Evolutionary conservation across 1,140 invertebrate species (phyloP).

Genomic region (Pantala flavescens): DNA sequence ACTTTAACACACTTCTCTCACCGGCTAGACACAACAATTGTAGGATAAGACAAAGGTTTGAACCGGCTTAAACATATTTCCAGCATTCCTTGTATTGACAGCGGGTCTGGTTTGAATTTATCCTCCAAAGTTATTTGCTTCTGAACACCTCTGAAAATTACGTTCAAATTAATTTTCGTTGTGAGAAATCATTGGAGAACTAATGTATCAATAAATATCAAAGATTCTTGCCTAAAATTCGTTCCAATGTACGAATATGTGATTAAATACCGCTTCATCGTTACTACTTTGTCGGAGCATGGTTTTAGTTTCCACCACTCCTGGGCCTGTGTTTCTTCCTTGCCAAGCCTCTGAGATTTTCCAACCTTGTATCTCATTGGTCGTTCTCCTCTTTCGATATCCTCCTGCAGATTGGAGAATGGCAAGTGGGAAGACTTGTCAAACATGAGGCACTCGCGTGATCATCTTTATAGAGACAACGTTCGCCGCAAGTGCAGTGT

Average conservation of each 20-base stretch:
- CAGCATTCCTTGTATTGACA: slow-evolving; percentile 51
- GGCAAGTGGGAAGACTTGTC: slow-evolving; percentile 7
- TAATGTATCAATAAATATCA: slow-evolving; percentile 16
- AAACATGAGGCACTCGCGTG: slow-evolving; percentile 7
- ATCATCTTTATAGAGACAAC: neutral
- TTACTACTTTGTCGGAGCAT: slow-evolving; percentile 21
- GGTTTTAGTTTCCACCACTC: neutral
- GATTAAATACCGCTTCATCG: slow-evolving; percentile 46
- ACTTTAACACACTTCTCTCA: slow-evolving; percentile 28
- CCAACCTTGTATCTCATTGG: neutral
- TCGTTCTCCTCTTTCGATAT: neutral
- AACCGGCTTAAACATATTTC: slow-evolving; percentile 45
- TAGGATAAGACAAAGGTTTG: slow-evolving; percentile 37
- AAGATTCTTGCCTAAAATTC: slow-evolving; percentile 39
- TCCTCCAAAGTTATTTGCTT: slow-evolving; percentile 33
- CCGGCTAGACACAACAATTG: slow-evolving; percentile 50
- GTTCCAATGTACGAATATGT: slow-evolving; percentile 51
- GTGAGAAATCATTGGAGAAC: slow-evolving; percentile 17
- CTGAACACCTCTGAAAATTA: slow-evolving; percentile 40
- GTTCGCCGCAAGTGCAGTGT: neutral
- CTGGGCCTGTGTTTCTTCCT: neutral
- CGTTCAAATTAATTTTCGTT: slow-evolving; percentile 14
- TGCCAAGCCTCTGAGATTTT: neutral
- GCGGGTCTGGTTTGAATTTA: slow-evolving; percentile 34
- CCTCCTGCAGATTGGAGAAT: slow-evolving; percentile 8